These are phyloP conservation scores for Agonopterix arenella DNA, from an alignment of 2,888 invertebrate genomes.

Conservation along the genomic window DNA sequence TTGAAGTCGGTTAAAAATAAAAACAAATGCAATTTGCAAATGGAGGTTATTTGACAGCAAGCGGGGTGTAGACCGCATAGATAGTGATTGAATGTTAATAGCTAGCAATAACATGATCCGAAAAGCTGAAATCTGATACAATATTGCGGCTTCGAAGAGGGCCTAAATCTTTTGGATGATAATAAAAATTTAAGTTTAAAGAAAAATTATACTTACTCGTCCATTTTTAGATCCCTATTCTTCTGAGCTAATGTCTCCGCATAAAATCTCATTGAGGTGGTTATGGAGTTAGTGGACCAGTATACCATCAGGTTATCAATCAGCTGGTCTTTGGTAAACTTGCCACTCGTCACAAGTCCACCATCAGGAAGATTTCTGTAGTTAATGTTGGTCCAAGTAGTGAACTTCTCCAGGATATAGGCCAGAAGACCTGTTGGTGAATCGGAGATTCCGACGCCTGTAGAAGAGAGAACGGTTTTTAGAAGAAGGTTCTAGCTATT, in stretches of 20 bases:
- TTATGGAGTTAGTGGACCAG: conserved; percentile 83
- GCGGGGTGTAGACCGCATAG: too few species aligned
- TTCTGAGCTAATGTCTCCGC: conserved; percentile 67
- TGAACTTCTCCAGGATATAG: conserved; percentile 91
- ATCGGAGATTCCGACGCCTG: conserved; percentile 75
- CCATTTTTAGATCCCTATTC: conserved; percentile 24
- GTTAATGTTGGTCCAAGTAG: conserved; percentile 81
- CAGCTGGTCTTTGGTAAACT: conserved; percentile 79
- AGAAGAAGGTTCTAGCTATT: too few species aligned
- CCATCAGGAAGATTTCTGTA: conserved; percentile 76
- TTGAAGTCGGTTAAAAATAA: too few species aligned
- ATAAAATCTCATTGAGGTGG: conserved; percentile 82
- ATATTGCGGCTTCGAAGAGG: too few species aligned
- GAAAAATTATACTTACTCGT: conserved; percentile 34
- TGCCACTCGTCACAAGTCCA: conserved; percentile 79
- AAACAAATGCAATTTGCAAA: too few species aligned
- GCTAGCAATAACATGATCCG: too few species aligned
- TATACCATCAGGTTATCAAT: conserved; percentile 88
- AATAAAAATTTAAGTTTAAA: too few species aligned
- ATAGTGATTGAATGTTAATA: too few species aligned
- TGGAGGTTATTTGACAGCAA: too few species aligned
- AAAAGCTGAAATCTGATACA: too few species aligned
- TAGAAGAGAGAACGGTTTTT: background rate
- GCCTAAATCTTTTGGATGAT: too few species aligned
- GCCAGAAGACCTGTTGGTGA: conserved; percentile 89